These are phyloP conservation scores for Scortum barcoo DNA, from an alignment of 2,113 vertebrate genomes.

Conservation along the genomic window DNA sequence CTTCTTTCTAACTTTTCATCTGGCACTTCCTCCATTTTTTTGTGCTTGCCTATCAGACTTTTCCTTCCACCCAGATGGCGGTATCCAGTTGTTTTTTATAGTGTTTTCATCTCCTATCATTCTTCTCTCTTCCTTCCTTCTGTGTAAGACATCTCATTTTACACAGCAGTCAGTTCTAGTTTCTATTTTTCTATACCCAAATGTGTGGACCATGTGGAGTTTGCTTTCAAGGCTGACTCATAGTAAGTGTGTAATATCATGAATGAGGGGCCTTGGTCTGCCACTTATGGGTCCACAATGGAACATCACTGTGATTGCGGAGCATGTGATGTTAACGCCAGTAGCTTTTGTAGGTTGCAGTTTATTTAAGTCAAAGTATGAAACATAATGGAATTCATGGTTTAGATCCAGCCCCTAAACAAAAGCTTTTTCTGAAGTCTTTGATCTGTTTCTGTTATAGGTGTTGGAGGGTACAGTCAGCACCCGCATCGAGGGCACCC, in stretches of 20 bases:
- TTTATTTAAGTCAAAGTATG: no score
- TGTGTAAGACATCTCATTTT: neutral
- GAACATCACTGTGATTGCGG: neutral
- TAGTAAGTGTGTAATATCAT: neutral
- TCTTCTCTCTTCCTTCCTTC: neutral
- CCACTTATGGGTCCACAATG: neutral
- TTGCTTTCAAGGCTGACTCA: neutral
- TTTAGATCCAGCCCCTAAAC: neutral
- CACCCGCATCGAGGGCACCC: constrained; percentile 93
- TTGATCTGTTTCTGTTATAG: constrained; percentile 60
- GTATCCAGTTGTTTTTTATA: neutral
- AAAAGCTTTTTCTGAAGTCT: neutral
- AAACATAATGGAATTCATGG: no score
- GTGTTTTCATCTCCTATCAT: no score
- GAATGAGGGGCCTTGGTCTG: neutral
- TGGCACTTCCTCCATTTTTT: neutral
- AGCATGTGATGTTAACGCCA: neutral
- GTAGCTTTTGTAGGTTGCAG: neutral
- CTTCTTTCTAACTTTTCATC: no score
- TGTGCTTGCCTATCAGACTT: neutral
- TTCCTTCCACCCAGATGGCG: neutral
- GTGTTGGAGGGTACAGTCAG: constrained; percentile 92
- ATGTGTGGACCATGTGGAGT: neutral
- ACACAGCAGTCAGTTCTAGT: neutral
- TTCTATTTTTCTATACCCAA: neutral